Conservation (phyloP, 1,140 invertebrate genomes). For the Drosophila repletoides region DNA sequence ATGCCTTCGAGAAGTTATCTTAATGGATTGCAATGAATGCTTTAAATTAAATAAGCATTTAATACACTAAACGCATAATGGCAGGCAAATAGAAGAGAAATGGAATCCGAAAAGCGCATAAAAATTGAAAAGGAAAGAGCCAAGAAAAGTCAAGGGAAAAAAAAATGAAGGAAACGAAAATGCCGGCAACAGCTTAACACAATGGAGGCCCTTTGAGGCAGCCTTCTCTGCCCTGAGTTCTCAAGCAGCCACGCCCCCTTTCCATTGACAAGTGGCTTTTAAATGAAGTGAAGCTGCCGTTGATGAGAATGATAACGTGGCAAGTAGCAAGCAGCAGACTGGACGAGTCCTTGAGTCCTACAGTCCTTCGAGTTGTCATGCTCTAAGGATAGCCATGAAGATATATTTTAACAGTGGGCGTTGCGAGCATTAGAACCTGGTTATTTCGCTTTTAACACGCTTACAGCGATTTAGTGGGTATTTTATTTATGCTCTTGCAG, state of each 20-base stretch:
- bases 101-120: conserved; percentile 31
- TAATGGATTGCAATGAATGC: neutral
- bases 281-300: conserved; percentile 61
- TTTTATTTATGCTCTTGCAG: too few relatives aligned
- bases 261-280: conserved; percentile 72
- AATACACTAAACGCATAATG: conserved; percentile 32
- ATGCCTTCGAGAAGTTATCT: neutral
- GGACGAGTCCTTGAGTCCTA: conserved; percentile 61
- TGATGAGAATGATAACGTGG: conserved; percentile 27
- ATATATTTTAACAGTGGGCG: conserved; percentile 20
- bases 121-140: conserved; percentile 4
- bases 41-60: conserved; percentile 46
- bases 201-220: conserved; percentile 17
- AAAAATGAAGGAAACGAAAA: conserved; percentile 14
- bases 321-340: conserved; percentile 6
- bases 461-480: conserved; percentile 58
- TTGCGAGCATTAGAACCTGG: conserved; percentile 23
- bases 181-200: conserved; percentile 21
- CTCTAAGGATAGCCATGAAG: conserved; percentile 14
- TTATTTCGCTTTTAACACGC: conserved; percentile 50
- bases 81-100: conserved; percentile 28
- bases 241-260: too few relatives aligned
- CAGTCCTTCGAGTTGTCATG: conserved; percentile 57
- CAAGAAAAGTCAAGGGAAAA: conserved; percentile 1
- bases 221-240: too few relatives aligned